Evolutionary conservation across 2,797 vertebrate species (phyloP).

Genomic region (Cyprinodon diabolis): DNA sequence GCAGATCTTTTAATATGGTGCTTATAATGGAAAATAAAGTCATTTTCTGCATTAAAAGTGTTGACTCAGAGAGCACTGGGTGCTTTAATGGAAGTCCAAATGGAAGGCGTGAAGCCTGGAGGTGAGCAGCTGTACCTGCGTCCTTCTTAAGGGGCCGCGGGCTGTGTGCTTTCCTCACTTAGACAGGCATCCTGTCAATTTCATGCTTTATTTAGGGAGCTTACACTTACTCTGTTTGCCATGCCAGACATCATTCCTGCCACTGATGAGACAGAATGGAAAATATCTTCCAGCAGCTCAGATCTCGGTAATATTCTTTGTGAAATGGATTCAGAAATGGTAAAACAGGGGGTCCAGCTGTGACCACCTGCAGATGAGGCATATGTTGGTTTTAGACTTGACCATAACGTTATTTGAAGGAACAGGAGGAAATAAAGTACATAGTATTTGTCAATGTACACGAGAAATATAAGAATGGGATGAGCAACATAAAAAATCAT

Average conservation of each 20-base stretch:
- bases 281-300: conserved; percentile 76
- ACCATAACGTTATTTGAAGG: conserved; percentile 54
- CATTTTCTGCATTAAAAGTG: conserved; percentile 73
- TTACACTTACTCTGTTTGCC: conserved; percentile 78
- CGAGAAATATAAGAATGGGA: conserved; percentile 17
- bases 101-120: conserved; percentile 57
- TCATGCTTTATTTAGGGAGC: conserved; percentile 82
- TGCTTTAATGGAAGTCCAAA: conserved; percentile 67
- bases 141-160: conserved; percentile 32
- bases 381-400: conserved; percentile 59
- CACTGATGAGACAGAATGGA: conserved; percentile 77
- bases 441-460: conserved; percentile 11
- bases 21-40: conserved; percentile 69
- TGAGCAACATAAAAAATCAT: background rate
- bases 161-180: conserved; percentile 51
- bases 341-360: conserved; percentile 72
- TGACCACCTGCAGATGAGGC: conserved; percentile 68
- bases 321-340: conserved; percentile 74
- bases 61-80: conserved; percentile 58
- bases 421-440: conserved; percentile 37
- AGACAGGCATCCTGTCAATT: conserved; percentile 74
- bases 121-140: conserved; percentile 73
- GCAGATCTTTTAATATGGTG: conserved; percentile 55
- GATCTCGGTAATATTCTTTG: conserved; percentile 77
- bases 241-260: conserved; percentile 77